phyloP scores from a whole-genome alignment of 2,113 vertebrate genomes.

The Recurvirostra avosetta region DNA sequence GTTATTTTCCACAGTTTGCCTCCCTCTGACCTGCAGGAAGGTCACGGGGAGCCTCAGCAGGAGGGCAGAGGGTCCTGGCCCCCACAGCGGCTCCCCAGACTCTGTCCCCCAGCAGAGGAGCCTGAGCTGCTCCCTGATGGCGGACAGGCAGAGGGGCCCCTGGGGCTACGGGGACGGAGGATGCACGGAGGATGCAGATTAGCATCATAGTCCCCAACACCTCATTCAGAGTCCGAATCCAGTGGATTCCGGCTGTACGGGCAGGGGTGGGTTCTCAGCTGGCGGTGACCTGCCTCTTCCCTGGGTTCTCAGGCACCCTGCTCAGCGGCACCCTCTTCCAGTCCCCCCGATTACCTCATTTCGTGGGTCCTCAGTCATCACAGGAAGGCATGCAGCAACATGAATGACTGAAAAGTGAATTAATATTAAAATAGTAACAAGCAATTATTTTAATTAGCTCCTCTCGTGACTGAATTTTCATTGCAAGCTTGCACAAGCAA shows the following conservation, averaged over 20 bases:
- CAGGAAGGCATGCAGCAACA: not conserved
- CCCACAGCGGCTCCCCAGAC: not conserved
- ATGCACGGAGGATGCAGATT: not conserved
- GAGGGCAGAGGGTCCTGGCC: not conserved
- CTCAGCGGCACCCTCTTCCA: not conserved
- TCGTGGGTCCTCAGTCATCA: not conserved
- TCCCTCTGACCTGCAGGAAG: not conserved
- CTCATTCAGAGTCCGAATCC: not conserved
- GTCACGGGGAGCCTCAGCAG: not conserved
- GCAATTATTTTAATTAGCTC: slow-evolving; percentile 32
- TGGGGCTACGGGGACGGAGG: rapidly evolving
- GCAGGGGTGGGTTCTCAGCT: not conserved
- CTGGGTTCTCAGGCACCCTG: not conserved
- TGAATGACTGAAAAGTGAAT: not conserved
- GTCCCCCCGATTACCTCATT: not conserved
- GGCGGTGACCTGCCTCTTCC: not conserved
- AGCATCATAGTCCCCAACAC: not conserved
- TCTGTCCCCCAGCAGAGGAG: not conserved
- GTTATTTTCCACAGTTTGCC: not conserved
- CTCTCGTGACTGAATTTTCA: not conserved
- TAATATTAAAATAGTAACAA: slow-evolving; percentile 15
- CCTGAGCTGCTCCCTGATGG: rapidly evolving
- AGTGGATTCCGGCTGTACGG: rapidly evolving
- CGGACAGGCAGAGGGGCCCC: not conserved
- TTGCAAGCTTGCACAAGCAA: not conserved